Base-by-base conservation (phyloP, 1,140 invertebrate genomes). In the Trachymyrmex cornetzi region DNA sequence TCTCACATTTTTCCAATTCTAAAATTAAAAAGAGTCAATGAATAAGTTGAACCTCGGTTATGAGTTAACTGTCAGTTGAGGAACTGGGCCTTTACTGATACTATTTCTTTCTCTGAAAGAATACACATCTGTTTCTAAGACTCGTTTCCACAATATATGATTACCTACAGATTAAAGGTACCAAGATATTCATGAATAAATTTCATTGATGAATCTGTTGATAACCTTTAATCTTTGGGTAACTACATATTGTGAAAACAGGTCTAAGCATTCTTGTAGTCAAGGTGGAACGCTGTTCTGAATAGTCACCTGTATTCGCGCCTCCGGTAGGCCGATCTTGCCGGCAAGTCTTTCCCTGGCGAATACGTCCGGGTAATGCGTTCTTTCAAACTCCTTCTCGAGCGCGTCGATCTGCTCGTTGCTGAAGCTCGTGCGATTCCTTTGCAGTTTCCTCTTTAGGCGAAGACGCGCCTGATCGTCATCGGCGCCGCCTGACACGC, bases 361-460 rank as follows among this genome's bases (percentile, higher is more conserved):
- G 96, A 99, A 99, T 3, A 99, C 99, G 94, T 99, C 99, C 53
- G 98, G 98, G 91, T 97, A 97, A 95, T 99, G 98, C 1, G 98
- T 99, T 87, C 98, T 95, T 94, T 98, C 98, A 95, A 98, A 99
- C 95, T 98, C 98, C 94, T 99, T 99, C 96, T 99, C 99, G 84
- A 99, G 96, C 89, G 98, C 99, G 94, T 99, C 99, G 91, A 99
- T 99, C 96, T 99, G 99, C 92, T 99, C 99, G 93, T 99, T 99
- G 88, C 99, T 99, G 95, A 99, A 99, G 82, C 99, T 99, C 79
- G 99, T 99, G 91, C 99, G 96, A 95, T 99, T 99, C 88, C 99
- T 96, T 95, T 99, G 99, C 81, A 99, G 96, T 96, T 99, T 99
- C 93, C 99, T 96, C 95, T 99, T 99, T 14, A 99, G 96, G 87